Evolutionary conservation across 2,888 invertebrate genomes (phyloP).

Genomic region (Temnothorax ravouxi): DNA sequence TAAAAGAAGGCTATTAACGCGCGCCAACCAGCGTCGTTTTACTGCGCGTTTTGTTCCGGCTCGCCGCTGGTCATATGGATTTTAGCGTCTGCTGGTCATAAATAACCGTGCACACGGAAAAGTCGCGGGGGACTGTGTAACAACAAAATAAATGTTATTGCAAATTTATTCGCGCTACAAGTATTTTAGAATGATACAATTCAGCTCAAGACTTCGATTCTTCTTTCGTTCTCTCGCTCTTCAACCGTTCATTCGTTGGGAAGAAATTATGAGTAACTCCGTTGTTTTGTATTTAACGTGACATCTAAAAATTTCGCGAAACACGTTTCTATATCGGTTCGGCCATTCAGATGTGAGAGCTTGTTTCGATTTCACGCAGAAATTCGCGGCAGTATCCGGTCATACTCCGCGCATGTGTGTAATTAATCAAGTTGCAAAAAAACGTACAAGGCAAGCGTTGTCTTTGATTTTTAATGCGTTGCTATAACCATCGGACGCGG

Average conservation of each 20-base stretch:
- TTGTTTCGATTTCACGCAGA: slow-evolving; percentile 14
- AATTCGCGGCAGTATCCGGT: slow-evolving; percentile 14
- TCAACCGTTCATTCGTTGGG: neutral
- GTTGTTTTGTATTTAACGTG: slow-evolving; percentile 12
- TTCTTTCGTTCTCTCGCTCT: neutral
- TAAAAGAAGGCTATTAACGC: slow-evolving; percentile 53
- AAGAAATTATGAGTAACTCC: neutral
- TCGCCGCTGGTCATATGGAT: slow-evolving; percentile 24
- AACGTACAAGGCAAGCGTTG: neutral
- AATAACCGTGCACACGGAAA: slow-evolving; percentile 1
- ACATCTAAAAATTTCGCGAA: neutral
- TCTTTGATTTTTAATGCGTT: slow-evolving; percentile 10
- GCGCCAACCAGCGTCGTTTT: slow-evolving; percentile 41
- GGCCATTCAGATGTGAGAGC: slow-evolving; percentile 9
- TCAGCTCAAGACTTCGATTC: too few species aligned
- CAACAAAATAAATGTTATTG: neutral
- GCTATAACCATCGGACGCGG: neutral
- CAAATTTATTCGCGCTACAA: neutral
- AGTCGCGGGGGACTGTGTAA: neutral
- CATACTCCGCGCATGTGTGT: neutral
- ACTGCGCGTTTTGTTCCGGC: slow-evolving; percentile 45
- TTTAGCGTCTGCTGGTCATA: neutral
- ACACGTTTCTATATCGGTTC: slow-evolving; percentile 17
- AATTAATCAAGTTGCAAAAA: slow-evolving; percentile 25
- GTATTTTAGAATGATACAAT: neutral